phyloP scores from a whole-genome alignment of 2,888 invertebrate species.

The Lasioglossum pauxillum region DNA sequence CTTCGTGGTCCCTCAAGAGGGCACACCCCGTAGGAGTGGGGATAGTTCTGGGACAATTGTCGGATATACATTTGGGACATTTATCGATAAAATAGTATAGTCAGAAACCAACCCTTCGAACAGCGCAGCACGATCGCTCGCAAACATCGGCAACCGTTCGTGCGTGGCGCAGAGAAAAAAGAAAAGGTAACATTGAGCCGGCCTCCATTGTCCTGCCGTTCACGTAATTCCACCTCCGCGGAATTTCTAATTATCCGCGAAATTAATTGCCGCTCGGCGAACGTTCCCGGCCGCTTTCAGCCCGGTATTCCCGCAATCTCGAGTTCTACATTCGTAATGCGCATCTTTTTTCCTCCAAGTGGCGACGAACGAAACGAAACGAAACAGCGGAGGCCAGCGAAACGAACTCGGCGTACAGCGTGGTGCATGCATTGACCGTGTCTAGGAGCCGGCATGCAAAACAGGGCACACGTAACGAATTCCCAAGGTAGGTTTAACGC shows the following conservation, averaged over 20 bases:
- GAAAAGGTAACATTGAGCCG: neutral
- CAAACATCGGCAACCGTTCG: neutral
- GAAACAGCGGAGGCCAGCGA: slow-evolving; percentile 6
- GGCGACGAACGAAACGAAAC: slow-evolving; percentile 14
- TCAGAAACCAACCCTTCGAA: too few relatives aligned
- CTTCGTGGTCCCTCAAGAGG: too few relatives aligned
- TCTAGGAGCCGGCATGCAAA: slow-evolving; percentile 34
- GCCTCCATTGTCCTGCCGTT: slow-evolving; percentile 21
- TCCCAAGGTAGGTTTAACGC: slow-evolving; percentile 45
- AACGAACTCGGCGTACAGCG: neutral
- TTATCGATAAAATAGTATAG: too few relatives aligned
- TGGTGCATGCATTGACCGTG: slow-evolving; percentile 22
- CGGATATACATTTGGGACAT: too few relatives aligned
- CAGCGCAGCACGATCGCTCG: too few relatives aligned
- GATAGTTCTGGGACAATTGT: too few relatives aligned
- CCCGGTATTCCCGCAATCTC: slow-evolving; percentile 22
- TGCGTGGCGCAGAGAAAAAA: neutral
- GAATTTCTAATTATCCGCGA: slow-evolving; percentile 47
- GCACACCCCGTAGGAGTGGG: too few relatives aligned
- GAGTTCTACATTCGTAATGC: slow-evolving; percentile 39
- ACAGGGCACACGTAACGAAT: slow-evolving; percentile 27
- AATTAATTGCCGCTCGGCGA: slow-evolving; percentile 32
- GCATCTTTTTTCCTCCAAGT: slow-evolving; percentile 23
- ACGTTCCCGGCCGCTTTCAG: slow-evolving; percentile 5
- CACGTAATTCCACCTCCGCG: slow-evolving; percentile 20